Evolutionary conservation across 2,113 vertebrate species (phyloP).

Genomic region (Ciconia maguari): DNA sequence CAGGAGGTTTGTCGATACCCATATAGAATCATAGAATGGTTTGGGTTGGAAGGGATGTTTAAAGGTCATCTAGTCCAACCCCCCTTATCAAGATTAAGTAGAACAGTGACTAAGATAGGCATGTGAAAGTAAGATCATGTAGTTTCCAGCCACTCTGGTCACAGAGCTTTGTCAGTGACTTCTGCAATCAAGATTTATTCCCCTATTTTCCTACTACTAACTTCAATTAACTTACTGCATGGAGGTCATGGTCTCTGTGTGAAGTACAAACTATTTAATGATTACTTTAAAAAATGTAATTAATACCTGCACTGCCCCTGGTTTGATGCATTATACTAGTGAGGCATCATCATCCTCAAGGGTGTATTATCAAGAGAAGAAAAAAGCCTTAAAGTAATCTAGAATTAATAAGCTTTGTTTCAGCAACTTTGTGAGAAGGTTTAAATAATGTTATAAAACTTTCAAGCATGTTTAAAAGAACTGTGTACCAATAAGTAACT

Average conservation of each 20-base stretch:
- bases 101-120: not conserved
- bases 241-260: not conserved
- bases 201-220: not conserved
- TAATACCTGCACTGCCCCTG: not conserved
- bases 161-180: not conserved
- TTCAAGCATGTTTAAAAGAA: not conserved
- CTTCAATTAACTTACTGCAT: not conserved
- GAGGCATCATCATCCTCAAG: not conserved
- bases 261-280: constrained; percentile 2
- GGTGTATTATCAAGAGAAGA: not conserved
- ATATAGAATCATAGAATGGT: not conserved
- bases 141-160: not conserved
- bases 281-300: constrained; percentile 24
- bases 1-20: not conserved
- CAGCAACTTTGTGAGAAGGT: not conserved
- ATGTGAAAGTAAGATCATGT: not conserved
- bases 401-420: not conserved
- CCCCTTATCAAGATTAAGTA: not conserved
- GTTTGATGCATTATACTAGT: not conserved
- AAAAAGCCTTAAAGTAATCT: not conserved
- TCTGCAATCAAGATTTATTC: not conserved
- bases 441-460: not conserved
- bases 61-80: not conserved
- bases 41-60: not conserved
- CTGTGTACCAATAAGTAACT: not conserved